These are phyloP conservation scores for Albula glossodonta DNA, from an alignment of 2,113 vertebrate genomes.

Conservation along the genomic window DNA sequence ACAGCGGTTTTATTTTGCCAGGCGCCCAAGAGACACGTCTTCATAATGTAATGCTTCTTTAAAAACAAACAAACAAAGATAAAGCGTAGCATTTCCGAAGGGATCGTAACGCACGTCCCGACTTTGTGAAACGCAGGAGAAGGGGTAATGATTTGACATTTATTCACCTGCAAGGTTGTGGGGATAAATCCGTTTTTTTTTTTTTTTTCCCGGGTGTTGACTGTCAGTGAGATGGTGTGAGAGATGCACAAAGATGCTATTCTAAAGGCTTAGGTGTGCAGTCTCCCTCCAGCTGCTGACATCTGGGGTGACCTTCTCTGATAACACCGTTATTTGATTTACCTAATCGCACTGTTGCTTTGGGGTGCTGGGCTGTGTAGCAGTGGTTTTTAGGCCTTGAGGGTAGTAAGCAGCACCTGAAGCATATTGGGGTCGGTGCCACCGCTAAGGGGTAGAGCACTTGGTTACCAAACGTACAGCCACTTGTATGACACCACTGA, in stretches of 20 bases:
- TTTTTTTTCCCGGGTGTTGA: slow-evolving; percentile 2
- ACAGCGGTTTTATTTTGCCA: not conserved
- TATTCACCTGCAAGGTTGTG: no score
- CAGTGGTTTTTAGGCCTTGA: not conserved
- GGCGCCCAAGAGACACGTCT: not conserved
- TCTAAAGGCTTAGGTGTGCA: not conserved
- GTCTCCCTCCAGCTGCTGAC: not conserved
- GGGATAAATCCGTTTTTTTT: not conserved
- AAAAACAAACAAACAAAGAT: not conserved
- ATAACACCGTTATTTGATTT: not conserved
- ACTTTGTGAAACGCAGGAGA: no score
- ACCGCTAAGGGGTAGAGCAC: no score
- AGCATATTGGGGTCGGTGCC: not conserved
- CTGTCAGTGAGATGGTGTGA: not conserved
- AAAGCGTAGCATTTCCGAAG: not conserved
- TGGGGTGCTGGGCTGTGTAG: not conserved
- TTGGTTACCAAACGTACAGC: no score
- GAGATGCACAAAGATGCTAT: not conserved
- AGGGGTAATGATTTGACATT: no score
- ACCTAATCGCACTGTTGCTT: not conserved
- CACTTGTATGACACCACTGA: no score
- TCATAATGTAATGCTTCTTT: not conserved
- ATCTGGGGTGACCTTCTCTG: not conserved
- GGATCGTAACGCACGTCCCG: not conserved
- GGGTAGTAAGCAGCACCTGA: not conserved